Evolutionary conservation across 2,888 invertebrate genomes (phyloP).

Genomic region (Gibbula magus): DNA sequence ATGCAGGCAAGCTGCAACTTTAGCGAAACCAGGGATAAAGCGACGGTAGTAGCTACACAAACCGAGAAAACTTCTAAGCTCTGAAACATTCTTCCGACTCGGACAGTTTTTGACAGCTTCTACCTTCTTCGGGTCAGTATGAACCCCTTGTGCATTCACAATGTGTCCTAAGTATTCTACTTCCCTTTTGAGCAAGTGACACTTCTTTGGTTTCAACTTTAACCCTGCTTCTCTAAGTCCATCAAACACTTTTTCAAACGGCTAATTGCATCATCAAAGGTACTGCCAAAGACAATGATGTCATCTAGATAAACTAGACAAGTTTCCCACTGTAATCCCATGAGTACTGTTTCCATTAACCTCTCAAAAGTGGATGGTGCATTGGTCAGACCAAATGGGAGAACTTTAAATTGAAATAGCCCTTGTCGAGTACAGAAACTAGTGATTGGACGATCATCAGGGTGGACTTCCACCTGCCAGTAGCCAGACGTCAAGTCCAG

Average conservation of each 20-base stretch:
- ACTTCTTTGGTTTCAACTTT: conserved; percentile 46
- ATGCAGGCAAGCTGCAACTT: conserved; percentile 41
- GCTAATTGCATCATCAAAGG: conserved; percentile 40
- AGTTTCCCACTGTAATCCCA: conserved; percentile 46
- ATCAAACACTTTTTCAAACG: conserved; percentile 39
- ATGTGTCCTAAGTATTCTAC: conserved; percentile 47
- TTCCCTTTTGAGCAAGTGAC: conserved; percentile 33
- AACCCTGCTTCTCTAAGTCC: conserved; percentile 40
- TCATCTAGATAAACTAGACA: conserved; percentile 73
- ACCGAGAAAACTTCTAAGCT: conserved; percentile 38
- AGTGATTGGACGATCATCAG: conserved; percentile 7
- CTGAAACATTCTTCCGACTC: conserved; percentile 24
- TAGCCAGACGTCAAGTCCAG: conserved; percentile 27
- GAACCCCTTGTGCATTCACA: conserved; percentile 30
- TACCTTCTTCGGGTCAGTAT: conserved; percentile 37
- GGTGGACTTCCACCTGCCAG: conserved; percentile 24
- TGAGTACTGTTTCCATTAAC: conserved; percentile 65
- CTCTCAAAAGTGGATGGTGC: no score
- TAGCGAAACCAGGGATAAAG: conserved; percentile 40
- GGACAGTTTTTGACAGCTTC: conserved; percentile 30
- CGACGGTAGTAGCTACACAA: conserved; percentile 44
- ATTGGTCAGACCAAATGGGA: conserved; percentile 48
- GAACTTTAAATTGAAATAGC: conserved; percentile 43
- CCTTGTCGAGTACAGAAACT: not conserved
- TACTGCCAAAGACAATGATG: conserved; percentile 53